Percentiles rank a stretch among this genome's conserved stretches.
phyloP scores from a whole-genome alignment of 2,888 invertebrate genomes.

The Coremacera marginata region DNA sequence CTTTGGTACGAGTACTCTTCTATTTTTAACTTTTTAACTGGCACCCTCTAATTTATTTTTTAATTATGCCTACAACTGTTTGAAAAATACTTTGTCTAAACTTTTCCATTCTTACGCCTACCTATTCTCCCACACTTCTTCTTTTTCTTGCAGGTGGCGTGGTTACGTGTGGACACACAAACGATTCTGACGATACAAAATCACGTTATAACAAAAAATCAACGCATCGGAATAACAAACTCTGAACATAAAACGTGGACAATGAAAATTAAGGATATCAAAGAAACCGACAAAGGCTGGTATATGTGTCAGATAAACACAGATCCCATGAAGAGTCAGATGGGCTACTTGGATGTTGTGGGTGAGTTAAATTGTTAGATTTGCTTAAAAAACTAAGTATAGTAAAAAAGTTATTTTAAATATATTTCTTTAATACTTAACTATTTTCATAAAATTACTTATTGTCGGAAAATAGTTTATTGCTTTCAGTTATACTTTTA shows the following conservation, averaged over 20 bases:
- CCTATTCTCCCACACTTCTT: not conserved
- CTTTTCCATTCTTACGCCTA: too few species aligned
- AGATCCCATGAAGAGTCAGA: constrained; percentile 75
- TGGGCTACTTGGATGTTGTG: constrained; percentile 88
- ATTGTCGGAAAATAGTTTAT: too few species aligned
- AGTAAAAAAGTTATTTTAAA: too few species aligned
- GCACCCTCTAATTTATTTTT: too few species aligned
- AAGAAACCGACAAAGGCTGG: constrained; percentile 83
- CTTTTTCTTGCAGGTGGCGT: constrained; percentile 62
- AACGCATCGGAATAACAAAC: constrained; percentile 83
- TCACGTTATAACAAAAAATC: constrained; percentile 91
- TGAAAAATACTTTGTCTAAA: too few species aligned
- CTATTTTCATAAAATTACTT: too few species aligned
- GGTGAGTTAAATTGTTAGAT: constrained; percentile 72
- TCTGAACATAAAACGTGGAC: constrained; percentile 86
- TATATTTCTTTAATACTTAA: too few species aligned
- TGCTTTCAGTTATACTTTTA: too few species aligned
- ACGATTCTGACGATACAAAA: constrained; percentile 89
- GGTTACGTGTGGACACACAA: constrained; percentile 79
- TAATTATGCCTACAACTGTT: too few species aligned
- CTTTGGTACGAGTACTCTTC: too few species aligned
- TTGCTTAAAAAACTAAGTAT: too few species aligned
- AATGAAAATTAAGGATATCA: constrained; percentile 83
- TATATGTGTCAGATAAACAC: constrained; percentile 72
- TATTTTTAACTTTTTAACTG: too few species aligned